Conservation (phyloP, 2,797 vertebrate genomes). For the Anniella stebbinsi region DNA sequence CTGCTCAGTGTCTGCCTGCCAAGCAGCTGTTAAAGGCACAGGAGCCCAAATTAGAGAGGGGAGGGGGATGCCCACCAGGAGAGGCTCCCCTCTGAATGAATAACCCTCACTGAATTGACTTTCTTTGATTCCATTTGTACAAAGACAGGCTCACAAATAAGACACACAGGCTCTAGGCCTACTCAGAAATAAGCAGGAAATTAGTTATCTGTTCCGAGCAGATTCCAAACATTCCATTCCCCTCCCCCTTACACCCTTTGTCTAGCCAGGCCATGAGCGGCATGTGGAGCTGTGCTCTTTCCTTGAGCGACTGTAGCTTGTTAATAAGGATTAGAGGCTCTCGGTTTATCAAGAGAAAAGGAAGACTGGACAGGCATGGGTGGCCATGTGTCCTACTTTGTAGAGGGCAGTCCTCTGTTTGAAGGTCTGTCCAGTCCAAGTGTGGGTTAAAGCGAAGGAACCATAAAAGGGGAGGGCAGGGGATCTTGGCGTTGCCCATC, state of each 20-base stretch:
- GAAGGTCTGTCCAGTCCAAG: background rate
- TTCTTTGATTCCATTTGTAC: background rate
- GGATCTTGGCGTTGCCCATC: background rate
- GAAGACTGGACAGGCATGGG: background rate
- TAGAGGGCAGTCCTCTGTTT: background rate
- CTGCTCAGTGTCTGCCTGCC: background rate
- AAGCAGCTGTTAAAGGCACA: background rate
- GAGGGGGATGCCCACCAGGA: too few species aligned
- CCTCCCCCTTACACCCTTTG: conserved; percentile 47
- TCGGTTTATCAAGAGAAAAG: background rate
- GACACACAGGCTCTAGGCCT: background rate
- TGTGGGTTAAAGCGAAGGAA: background rate
- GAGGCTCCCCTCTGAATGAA: background rate
- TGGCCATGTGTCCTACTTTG: background rate
- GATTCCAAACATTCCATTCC: conserved; percentile 58
- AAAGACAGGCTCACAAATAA: conserved; percentile 2
- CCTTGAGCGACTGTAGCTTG: background rate
- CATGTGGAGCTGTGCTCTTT: background rate
- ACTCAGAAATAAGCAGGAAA: conserved; percentile 38
- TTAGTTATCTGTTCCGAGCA: conserved; percentile 51
- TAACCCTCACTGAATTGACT: background rate
- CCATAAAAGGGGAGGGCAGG: background rate
- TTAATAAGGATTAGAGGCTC: background rate
- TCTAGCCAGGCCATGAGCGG: conserved; percentile 3
- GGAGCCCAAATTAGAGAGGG: too few species aligned